phyloP scores from a whole-genome alignment of 2,113 vertebrate species.

The Rhea pennata region DNA sequence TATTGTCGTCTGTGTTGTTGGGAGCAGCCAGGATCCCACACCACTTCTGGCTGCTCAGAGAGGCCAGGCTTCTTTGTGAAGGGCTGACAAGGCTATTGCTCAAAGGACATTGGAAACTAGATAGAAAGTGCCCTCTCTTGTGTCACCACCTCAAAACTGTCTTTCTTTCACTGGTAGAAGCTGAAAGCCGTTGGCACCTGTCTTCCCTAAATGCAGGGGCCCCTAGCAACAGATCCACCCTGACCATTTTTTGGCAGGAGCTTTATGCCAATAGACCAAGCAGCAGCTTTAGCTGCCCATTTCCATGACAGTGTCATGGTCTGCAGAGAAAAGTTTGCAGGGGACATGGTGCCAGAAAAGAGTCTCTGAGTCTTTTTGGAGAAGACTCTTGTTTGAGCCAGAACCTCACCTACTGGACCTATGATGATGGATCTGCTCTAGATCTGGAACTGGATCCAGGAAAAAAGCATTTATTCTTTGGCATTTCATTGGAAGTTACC shows the following conservation, averaged over 20 bases:
- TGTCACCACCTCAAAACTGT: neutral
- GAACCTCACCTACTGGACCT: neutral
- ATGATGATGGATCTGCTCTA: neutral
- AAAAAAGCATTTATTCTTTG: neutral
- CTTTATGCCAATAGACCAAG: neutral
- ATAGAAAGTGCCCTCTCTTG: neutral
- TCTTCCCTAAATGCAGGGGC: rapidly evolving
- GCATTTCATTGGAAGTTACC: neutral
- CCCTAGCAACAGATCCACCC: rapidly evolving
- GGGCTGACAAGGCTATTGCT: neutral
- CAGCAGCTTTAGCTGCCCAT: neutral
- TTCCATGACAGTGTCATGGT: neutral
- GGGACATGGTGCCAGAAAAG: neutral
- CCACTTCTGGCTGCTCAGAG: neutral
- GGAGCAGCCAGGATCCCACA: neutral
- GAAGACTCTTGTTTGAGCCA: neutral
- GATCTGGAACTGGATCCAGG: neutral
- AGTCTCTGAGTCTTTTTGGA: neutral
- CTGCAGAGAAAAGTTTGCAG: neutral
- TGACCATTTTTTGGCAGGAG: neutral
- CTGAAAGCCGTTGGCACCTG: neutral
- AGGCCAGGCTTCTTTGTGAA: neutral
- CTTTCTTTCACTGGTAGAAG: neutral
- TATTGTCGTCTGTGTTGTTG: neutral
- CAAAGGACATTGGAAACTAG: neutral